Conservation (phyloP, 2,797 vertebrate genomes). For the Micrastur ruficollis region DNA sequence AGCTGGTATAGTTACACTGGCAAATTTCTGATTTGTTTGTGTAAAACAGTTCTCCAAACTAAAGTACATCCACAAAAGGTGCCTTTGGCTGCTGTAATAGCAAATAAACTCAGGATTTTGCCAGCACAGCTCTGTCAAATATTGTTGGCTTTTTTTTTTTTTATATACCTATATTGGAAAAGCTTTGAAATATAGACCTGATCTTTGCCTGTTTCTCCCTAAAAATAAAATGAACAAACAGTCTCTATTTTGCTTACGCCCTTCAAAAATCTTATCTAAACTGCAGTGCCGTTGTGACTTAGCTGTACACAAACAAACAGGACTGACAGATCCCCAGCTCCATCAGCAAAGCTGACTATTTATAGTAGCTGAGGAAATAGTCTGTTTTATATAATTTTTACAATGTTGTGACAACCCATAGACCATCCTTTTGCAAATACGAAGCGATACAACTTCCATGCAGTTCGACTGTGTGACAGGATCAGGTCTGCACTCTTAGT, state of each 20-base stretch:
- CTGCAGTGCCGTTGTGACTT: not conserved
- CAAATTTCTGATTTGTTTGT: not conserved
- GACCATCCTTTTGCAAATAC: not conserved
- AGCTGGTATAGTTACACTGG: not conserved
- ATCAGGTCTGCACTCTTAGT: not conserved
- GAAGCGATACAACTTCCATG: not conserved
- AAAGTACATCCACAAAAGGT: not conserved
- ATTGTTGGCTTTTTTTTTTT: not conserved
- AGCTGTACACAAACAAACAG: not conserved
- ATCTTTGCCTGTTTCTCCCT: not conserved
- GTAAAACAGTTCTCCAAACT: not conserved
- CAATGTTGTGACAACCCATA: not conserved
- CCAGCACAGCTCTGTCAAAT: not conserved
- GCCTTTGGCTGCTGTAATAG: not conserved
- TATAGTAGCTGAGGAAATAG: not conserved
- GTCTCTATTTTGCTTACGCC: not conserved
- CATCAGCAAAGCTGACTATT: not conserved
- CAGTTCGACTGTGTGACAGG: not conserved
- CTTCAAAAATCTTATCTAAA: slow-evolving; percentile 14
- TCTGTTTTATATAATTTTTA: not conserved
- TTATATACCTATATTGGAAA: not conserved
- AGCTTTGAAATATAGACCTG: not conserved
- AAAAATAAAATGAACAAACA: slow-evolving; percentile 20
- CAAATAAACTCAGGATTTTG: slow-evolving; percentile 3
- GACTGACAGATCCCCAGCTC: not conserved